Base-by-base conservation (phyloP, 2,888 invertebrate species). In the Stictocephala bisonia region DNA sequence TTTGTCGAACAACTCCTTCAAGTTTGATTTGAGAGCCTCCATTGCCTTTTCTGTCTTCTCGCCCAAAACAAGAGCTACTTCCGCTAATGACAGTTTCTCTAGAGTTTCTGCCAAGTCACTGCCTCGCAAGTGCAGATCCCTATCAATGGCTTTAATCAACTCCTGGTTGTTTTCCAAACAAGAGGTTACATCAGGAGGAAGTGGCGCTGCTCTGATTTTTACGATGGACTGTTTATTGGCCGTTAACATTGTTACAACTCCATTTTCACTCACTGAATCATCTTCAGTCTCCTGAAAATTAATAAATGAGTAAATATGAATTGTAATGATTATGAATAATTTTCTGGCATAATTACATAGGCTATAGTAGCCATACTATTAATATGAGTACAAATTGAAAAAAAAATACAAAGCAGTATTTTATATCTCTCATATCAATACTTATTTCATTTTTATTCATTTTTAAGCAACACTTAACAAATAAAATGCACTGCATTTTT, bases 141-240 rank as follows among this genome's bases (percentile, higher is more conserved):
- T 84, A 0, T 88, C 87, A 44, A 93, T 82, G 0, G 87, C 87
- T 84, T 91, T 93, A 0, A 97, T 85, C 64, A 95, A 83, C 67
- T 91, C 90, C 0, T 87, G 83, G 79, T 93, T 91, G 76, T 87
- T 87, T 75, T 94, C 93, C 74, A 97, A 83, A 53, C 94, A 82
- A 29, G 88, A 85, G 0, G 92, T 90, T 7, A 94, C 90, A 77
- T 86, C 86, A 15, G 85, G 85, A 0, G 97, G 95, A 56, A 98
- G 81, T 0, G 96, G 92, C 76, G 89, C 86, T 0, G 94, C 95
- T 80, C 91, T 87, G 11, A 97, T 88, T 81, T 89, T 89, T 40
- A 97, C 87, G 68, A 85, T 86, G 75, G 90, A 90, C 78, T 90
- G 87, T 81, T 90, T 91, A 81, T 94, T 93, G 1, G 91, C 86